Conservation (phyloP, 2,113 vertebrate genomes). For the Aptenodytes forsteri region DNA sequence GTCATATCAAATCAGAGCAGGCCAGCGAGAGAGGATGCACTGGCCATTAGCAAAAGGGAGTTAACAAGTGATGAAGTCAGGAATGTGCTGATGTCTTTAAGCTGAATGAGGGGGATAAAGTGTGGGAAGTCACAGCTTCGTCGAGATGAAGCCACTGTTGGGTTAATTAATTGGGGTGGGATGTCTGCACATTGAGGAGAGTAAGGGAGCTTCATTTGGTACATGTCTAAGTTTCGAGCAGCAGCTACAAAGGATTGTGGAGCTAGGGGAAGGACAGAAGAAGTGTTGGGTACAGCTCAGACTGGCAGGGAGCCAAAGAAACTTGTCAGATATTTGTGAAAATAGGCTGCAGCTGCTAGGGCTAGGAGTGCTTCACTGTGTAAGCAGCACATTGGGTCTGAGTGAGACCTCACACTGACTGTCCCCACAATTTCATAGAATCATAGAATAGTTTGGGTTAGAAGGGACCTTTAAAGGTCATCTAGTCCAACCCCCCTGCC, state of each 20-base stretch:
- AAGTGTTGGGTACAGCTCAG: constrained; percentile 65
- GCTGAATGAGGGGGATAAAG: constrained; percentile 64
- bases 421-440: not conserved
- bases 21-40: constrained; percentile 63
- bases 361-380: not conserved
- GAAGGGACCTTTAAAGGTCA: too few relatives aligned
- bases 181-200: constrained; percentile 56
- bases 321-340: constrained; percentile 82
- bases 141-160: constrained; percentile 61
- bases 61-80: constrained; percentile 80
- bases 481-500: too few relatives aligned
- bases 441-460: too few relatives aligned
- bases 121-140: constrained; percentile 76
- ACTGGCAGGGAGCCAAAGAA: constrained; percentile 70
- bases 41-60: constrained; percentile 79
- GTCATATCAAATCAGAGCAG: constrained; percentile 57
- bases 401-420: not conserved
- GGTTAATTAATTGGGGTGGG: constrained; percentile 78
- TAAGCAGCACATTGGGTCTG: constrained; percentile 15
- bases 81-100: constrained; percentile 84
- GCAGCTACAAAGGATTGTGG: constrained; percentile 58
- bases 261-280: constrained; percentile 59
- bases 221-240: constrained; percentile 31
- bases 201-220: constrained; percentile 59
- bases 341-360: constrained; percentile 81